A percentile compares a stretch with the other conserved stretches of the same genome.
Evolutionary conservation across 2,888 invertebrate genomes (phyloP).

Genomic region (Trichogramma evanescens): DNA sequence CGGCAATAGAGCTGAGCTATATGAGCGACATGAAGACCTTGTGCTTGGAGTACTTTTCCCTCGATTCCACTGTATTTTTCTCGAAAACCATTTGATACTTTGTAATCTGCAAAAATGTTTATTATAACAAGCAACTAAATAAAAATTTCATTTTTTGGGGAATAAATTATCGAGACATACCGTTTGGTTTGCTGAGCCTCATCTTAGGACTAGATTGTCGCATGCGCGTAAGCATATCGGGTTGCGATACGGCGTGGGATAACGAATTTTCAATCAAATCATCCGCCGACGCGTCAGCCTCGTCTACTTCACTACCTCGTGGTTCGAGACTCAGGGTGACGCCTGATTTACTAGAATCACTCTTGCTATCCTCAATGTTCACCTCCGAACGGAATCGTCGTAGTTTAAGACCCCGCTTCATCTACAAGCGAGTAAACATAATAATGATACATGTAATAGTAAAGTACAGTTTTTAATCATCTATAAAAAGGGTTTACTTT

Average conservation of each 20-base stretch:
- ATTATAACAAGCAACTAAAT: neutral
- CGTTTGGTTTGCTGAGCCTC: conserved; percentile 33
- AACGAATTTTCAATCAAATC: conserved; percentile 38
- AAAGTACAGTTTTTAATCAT: neutral
- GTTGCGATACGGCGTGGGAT: conserved; percentile 48
- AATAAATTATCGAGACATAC: conserved; percentile 22
- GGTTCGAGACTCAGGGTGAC: conserved; percentile 40
- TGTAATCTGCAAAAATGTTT: conserved; percentile 29
- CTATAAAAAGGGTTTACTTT: conserved; percentile 31
- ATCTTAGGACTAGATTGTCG: conserved; percentile 38
- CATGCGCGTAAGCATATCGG: conserved; percentile 39
- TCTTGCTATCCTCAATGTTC: conserved; percentile 44
- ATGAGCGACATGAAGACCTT: conserved; percentile 44
- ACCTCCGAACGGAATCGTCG: conserved; percentile 46
- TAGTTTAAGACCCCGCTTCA: conserved; percentile 44
- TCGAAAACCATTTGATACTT: conserved; percentile 36
- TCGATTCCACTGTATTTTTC: conserved; percentile 43
- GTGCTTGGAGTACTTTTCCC: conserved; percentile 44
- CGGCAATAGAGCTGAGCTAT: conserved; percentile 45
- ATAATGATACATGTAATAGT: neutral
- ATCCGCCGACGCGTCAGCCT: conserved; percentile 47
- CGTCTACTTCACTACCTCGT: conserved; percentile 38
- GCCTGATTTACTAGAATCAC: conserved; percentile 31
- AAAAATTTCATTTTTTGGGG: neutral
- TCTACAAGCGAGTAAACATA: conserved; percentile 7